These are phyloP conservation scores for Limenitis camilla DNA, from an alignment of 2,888 invertebrate species.

Conservation along the genomic window DNA sequence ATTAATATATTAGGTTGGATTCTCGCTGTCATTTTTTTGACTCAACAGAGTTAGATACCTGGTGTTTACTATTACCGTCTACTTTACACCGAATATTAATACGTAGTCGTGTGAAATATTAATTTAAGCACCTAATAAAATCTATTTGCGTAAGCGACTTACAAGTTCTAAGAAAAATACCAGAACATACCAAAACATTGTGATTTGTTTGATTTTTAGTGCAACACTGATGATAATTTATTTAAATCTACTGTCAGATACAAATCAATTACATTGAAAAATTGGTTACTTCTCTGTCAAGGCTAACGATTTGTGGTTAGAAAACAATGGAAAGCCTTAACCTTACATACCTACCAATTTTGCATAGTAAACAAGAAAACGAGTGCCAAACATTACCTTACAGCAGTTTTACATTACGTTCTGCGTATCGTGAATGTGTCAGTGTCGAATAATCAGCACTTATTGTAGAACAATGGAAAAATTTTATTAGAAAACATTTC, in stretches of 20 bases:
- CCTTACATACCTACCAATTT: constrained; percentile 14
- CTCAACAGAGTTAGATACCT: constrained; percentile 41
- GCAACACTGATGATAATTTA: neutral
- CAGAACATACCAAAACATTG: neutral
- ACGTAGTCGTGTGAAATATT: constrained; percentile 31
- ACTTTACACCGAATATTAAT: constrained; percentile 45
- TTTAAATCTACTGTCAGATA: constrained; percentile 9
- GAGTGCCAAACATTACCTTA: constrained; percentile 15
- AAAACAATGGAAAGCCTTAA: constrained; percentile 25
- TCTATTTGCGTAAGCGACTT: constrained; percentile 9
- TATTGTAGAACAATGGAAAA: neutral
- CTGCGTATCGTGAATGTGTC: constrained; percentile 13
- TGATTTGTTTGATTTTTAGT: neutral
- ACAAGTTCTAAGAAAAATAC: neutral
- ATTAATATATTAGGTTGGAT: constrained; percentile 69
- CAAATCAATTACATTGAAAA: constrained; percentile 21
- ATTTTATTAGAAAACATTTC: neutral
- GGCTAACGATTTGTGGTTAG: constrained; percentile 25
- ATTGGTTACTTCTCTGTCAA: constrained; percentile 18
- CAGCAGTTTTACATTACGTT: constrained; percentile 19
- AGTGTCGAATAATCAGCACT: constrained; percentile 4
- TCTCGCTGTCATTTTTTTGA: constrained; percentile 58
- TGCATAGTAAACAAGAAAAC: constrained; percentile 10
- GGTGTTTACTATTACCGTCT: constrained; percentile 40
- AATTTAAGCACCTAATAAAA: constrained; percentile 33